Conservation (phyloP, 2,888 invertebrate genomes). For the Adelognathus sp. region DNA sequence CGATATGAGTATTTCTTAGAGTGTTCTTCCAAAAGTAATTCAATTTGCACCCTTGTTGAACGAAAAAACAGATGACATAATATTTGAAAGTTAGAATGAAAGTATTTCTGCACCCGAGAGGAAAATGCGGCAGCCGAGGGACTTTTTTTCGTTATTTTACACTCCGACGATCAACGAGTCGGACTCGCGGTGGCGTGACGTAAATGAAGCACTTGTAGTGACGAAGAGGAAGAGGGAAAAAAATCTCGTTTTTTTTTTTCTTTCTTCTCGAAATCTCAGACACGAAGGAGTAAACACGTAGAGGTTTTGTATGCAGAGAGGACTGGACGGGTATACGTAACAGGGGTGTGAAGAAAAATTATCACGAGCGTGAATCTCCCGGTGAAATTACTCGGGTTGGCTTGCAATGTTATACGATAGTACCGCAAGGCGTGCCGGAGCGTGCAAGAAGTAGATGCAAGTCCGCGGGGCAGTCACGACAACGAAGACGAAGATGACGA, state of each 20-base stretch:
- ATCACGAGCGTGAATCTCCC: constrained; percentile 54
- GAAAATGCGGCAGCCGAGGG: constrained; percentile 16
- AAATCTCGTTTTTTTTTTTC: constrained; percentile 6
- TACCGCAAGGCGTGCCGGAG: constrained; percentile 17
- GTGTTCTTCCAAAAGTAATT: too few relatives aligned
- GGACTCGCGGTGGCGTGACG: not conserved
- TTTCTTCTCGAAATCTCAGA: not conserved
- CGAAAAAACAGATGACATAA: not conserved
- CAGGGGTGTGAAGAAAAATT: constrained; percentile 42
- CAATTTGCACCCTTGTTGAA: too few relatives aligned
- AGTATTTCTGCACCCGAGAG: constrained; percentile 19
- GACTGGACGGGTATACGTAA: not conserved
- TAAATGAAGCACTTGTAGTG: constrained; percentile 40
- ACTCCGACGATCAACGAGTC: constrained; percentile 21
- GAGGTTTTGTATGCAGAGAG: not conserved
- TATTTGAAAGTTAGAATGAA: not conserved
- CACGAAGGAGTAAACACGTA: not conserved
- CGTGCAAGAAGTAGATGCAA: constrained; percentile 5
- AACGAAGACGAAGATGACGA: not conserved
- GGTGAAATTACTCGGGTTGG: constrained; percentile 46
- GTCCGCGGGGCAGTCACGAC: constrained; percentile 11
- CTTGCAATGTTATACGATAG: constrained; percentile 5
- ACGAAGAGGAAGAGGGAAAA: constrained; percentile 39
- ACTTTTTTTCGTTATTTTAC: constrained; percentile 47
- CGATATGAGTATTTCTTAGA: too few relatives aligned